Conservation (phyloP, 53 echinoderm and acorn worm species). For the Apostichopus leukothele region DNA sequence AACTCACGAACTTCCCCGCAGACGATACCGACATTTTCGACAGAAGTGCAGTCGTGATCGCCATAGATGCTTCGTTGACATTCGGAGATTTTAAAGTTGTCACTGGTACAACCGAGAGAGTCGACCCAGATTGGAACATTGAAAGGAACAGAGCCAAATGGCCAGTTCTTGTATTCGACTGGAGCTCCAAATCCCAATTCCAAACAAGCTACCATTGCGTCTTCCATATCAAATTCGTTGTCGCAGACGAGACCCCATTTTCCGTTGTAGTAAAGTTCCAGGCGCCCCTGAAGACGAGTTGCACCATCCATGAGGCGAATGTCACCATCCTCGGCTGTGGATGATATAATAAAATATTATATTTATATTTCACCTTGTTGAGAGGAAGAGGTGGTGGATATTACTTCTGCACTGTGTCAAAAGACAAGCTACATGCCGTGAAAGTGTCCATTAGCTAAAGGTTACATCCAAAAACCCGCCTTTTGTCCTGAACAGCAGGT, state of each 20-base stretch:
- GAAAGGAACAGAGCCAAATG: background rate
- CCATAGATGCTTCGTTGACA: background rate
- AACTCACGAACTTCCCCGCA: background rate
- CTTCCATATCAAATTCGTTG: constrained; percentile 3
- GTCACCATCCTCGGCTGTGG: constrained; percentile 26
- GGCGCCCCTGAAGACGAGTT: constrained; percentile 1
- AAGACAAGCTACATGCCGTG: too few relatives aligned
- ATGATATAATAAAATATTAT: background rate
- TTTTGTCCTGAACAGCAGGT: too few relatives aligned
- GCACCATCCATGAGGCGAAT: constrained; percentile 19
- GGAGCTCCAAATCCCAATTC: constrained; percentile 28
- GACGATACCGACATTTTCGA: constrained; percentile 36
- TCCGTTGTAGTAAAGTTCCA: constrained; percentile 17
- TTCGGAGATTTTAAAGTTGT: background rate
- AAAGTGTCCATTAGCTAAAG: too few relatives aligned
- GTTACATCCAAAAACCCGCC: too few relatives aligned
- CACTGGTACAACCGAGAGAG: background rate
- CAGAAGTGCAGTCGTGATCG: background rate
- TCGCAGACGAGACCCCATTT: constrained; percentile 42
- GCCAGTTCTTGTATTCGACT: constrained; percentile 2
- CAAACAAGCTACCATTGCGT: constrained; percentile 10
- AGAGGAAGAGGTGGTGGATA: background rate
- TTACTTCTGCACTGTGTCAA: background rate
- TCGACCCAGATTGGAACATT: constrained; percentile 26
- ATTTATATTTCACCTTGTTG: background rate